phyloP scores from a whole-genome alignment of 2,113 vertebrate species.

The Terrapene triunguis region DNA sequence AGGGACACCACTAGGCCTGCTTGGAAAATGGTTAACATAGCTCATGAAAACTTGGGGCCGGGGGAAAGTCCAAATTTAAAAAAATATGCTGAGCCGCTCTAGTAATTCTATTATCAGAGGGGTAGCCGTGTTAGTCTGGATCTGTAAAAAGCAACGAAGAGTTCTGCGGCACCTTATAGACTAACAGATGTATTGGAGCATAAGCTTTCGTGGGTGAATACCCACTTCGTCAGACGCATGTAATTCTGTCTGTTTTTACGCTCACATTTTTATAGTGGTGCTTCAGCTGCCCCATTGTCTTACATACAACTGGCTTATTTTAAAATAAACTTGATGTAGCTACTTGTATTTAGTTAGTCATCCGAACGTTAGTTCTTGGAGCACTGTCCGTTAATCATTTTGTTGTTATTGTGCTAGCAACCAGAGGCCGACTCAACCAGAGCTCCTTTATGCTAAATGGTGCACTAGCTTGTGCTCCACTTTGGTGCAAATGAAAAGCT shows the following conservation, averaged over 20 bases:
- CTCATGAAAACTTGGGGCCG: not conserved
- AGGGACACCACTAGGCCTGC: not conserved
- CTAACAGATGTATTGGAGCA: too few species aligned
- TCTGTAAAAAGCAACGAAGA: too few species aligned
- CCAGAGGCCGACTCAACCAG: fast-evolving
- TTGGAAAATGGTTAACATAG: not conserved
- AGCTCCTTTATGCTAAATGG: not conserved
- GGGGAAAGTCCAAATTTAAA: not conserved
- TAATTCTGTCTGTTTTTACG: not conserved
- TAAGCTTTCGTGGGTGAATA: too few species aligned
- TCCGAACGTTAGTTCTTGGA: not conserved
- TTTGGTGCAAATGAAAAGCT: not conserved
- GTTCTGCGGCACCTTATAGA: too few species aligned
- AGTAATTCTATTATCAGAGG: not conserved
- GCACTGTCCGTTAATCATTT: not conserved
- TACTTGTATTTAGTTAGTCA: fast-evolving
- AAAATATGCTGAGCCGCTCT: not conserved
- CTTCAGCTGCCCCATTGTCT: not conserved
- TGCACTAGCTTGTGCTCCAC: not conserved
- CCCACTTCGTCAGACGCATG: too few species aligned
- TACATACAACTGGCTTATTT: not conserved
- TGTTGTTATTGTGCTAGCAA: not conserved
- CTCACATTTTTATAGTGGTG: fast-evolving
- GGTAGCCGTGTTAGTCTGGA: too few species aligned
- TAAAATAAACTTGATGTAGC: not conserved